Base-by-base conservation (phyloP, 2,113 vertebrate genomes). In the Gila orcuttii region DNA sequence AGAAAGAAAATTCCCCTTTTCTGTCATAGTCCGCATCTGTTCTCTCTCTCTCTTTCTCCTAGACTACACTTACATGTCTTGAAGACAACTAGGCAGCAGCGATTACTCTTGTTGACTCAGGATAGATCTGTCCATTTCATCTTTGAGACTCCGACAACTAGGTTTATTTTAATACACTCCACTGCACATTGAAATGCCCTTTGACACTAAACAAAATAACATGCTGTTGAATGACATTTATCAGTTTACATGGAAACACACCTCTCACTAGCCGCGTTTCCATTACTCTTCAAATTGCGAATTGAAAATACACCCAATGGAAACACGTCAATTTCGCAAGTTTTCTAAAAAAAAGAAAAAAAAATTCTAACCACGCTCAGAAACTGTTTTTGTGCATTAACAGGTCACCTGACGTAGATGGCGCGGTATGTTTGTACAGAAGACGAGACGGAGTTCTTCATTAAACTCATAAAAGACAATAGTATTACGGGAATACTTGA, bases 111-210 rank as follows among this genome's bases (percentile, higher is more conserved):
- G 12, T n/a, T 86, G 45, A 66, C 73, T 85, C 77, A 57, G 55
- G 47, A 77, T 78, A 90, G 90, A 90, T 81, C 85, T 87, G 86
- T 90, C 68, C 84, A 87, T 73, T 81, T 83, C 76, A 9, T 84
- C 80, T 80, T 57, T 82, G 87, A 83, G 73, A 71, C 57, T 84
- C 55, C 31, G 74, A 66, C 50, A 81, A 23, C 15, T 59, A 79
- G 15, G 47, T 87, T 77, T 69, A 86, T 68, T 71, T 87, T 78
- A 82, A 82, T 89, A 79, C 69, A 81, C 78, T 66, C 19, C 36
- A 82, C 71, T 77, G 76, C 84, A 28, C 68, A 52, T 60, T 79
- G 6, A 25, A 42, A 23, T 45, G 50, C 55, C 62, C 62, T 80
- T 52, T 85, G 82, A 83, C 84, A 10, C 39, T 47, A 25, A 74